Base-by-base conservation (phyloP, 1,140 invertebrate genomes). In the Cephus cinctus region DNA sequence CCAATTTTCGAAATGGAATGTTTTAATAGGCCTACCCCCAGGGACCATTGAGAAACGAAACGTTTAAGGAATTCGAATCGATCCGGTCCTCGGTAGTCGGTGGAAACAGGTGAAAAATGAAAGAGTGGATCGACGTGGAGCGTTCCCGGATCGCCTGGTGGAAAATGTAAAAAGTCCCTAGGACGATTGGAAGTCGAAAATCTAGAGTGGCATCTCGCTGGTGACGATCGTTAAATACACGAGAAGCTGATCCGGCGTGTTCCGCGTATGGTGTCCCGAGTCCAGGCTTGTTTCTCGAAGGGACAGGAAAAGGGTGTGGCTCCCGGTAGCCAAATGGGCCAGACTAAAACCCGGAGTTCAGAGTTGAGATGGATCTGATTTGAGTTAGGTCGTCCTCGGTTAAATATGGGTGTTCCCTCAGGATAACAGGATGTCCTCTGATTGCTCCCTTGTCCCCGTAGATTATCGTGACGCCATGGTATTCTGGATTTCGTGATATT, bases 1-100 rank as follows among this genome's bases (percentile, higher is more conserved):
- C 52, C 47, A 57, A 67, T 66, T 69, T 70, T 52, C 44, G 54
- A 59, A 59, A 63, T 57, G 69, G 67, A 70, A 72, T 72, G 60
- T 68, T 65, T 66, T 70, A 69, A 68, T 67, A 62, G 64, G 57
- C 50, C 35, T 11, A n/a, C 35, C 20, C 18, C 11, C 38, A 19
- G 45, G 39, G 43, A 32, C 40, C 45, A 40, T 41, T 54, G 30
- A 51, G 43, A 48, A 41, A 23, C n/a, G 14, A 4, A 15, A 11
- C 19, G 35, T n/a, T 14, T 9, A 20, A 41, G 50, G 35, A 31
- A 59, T 52, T 42, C 48, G 47, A 50, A 41, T 50, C 38, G 44
- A 47, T 49, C 25, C 25, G 25, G 45, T 41, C 31, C 21, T 50
- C 46, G 46, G 39, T 41, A 32, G 20, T 42, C 19, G 14, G 48